phyloP scores from a whole-genome alignment of 1,140 invertebrate genomes.

The Drosophila ambigua region DNA sequence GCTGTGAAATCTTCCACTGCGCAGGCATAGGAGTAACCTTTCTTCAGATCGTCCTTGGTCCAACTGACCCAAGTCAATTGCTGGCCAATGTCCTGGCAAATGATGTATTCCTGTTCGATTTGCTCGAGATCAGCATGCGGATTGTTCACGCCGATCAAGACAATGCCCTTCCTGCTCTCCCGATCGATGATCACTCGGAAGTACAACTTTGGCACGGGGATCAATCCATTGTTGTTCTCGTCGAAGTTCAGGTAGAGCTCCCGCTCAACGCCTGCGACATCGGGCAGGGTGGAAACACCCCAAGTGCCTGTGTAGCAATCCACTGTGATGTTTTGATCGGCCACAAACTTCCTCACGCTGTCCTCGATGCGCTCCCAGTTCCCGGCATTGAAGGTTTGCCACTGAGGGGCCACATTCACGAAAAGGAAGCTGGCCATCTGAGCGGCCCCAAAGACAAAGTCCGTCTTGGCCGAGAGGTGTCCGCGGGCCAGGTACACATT shows the following conservation, averaged over 20 bases:
- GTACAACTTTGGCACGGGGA: conserved; percentile 86
- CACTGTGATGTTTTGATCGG: conserved; percentile 75
- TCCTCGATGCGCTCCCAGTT: conserved; percentile 87
- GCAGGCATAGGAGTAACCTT: conserved; percentile 88
- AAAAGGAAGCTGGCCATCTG: conserved; percentile 88
- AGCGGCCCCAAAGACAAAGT: conserved; percentile 87
- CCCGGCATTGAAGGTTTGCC: conserved; percentile 87
- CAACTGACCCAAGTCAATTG: conserved; percentile 85
- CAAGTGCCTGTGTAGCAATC: conserved; percentile 86
- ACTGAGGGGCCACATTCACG: conserved; percentile 87
- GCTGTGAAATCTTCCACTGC: conserved; percentile 86
- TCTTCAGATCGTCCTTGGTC: conserved; percentile 84
- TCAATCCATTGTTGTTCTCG: conserved; percentile 73
- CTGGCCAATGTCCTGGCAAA: conserved; percentile 85
- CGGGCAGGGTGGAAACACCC: conserved; percentile 84
- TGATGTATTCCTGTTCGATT: conserved; percentile 80
- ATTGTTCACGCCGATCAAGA: conserved; percentile 87
- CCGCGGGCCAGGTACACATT: conserved; percentile 86
- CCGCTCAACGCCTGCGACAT: conserved; percentile 81
- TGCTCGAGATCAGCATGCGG: conserved; percentile 83
- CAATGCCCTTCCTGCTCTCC: conserved; percentile 83
- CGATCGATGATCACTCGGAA: conserved; percentile 86
- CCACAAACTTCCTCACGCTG: conserved; percentile 83
- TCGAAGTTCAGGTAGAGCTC: conserved; percentile 85
- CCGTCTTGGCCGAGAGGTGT: conserved; percentile 88